Evolutionary conservation across 2,888 invertebrate genomes (phyloP).

Genomic region (Coenonympha glycerion): DNA sequence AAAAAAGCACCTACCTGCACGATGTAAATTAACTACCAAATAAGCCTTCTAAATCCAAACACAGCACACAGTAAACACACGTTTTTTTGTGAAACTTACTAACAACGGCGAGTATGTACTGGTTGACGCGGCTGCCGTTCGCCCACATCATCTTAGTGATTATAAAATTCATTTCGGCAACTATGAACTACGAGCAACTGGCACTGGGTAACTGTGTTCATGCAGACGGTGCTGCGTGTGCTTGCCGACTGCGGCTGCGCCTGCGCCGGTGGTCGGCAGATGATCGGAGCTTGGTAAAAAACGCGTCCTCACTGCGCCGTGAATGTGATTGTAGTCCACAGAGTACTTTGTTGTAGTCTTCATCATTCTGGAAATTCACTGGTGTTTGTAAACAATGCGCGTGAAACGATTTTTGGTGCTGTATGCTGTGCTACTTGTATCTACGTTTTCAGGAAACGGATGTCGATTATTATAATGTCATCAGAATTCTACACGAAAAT

Average conservation of each 20-base stretch:
- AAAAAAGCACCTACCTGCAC: too few relatives aligned
- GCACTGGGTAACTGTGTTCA: conserved; percentile 32
- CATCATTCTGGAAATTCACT: conserved; percentile 6
- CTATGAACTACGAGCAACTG: conserved; percentile 16
- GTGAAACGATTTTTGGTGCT: background rate
- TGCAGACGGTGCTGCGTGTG: conserved; percentile 44
- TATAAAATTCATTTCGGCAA: conserved; percentile 56
- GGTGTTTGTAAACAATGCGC: conserved; percentile 4
- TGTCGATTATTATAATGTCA: too few relatives aligned
- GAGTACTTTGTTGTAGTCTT: too few relatives aligned
- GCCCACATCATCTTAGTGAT: conserved; percentile 58
- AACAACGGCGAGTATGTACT: conserved; percentile 62
- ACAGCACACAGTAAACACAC: background rate
- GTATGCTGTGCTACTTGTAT: too few relatives aligned
- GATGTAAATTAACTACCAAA: background rate
- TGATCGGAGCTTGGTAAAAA: conserved; percentile 33
- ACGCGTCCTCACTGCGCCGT: conserved; percentile 32
- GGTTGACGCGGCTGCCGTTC: conserved; percentile 62
- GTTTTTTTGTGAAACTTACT: conserved; percentile 45
- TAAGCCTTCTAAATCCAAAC: background rate
- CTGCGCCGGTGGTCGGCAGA: conserved; percentile 17
- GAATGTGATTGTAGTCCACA: too few relatives aligned
- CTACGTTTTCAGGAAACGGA: too few relatives aligned
- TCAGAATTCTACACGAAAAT: too few relatives aligned
- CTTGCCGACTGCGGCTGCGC: conserved; percentile 37